Evolutionary conservation across 2,797 vertebrate genomes (phyloP), one percentile per base, ranked within the genome.

Genomic region (Tapera naevia): DNA sequence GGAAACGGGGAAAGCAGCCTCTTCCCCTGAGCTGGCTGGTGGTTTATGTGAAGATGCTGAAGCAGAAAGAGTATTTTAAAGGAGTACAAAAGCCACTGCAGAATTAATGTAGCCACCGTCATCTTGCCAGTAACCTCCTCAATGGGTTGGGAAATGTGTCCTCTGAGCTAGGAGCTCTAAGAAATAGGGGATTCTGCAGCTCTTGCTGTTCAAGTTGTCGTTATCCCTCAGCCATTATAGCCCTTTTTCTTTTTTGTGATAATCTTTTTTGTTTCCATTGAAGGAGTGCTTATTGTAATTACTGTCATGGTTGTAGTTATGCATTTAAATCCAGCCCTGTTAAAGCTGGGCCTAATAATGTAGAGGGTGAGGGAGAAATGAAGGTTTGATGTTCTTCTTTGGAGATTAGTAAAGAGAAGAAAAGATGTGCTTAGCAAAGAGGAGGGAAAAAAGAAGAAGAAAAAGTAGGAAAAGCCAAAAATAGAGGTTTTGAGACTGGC

Each of bases 71-170:
- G 32, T 11, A 28, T 91, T 75, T 74, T 39, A 51, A 73, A 91
- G 14, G 72, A 80, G 84, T 56, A 85, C 86, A 46, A 71, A 93
- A 88, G 73, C 89, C 92, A 84, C 95, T 92, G 72, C 92, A 91
- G 91, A 96, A 95, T 94, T 92, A 90, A 86, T 69, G 11, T 89
- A 93, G 95, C 97, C 96, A 89, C 93, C 39, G 5, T 94, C 53
- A 24, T 96, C 95, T 95, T 97, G 94, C 96, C 95, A 95, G 92
- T 85, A 86, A 91, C 80, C 93, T 94, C 61, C 87, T 97, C 17
- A 5, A 54, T 92, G 95, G 88, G 89, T 91, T 96, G 84, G 92
- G 85, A 96, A 95, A 92, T 17, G 1, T 72, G 78, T 95, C 83
- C 58, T 94, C 74, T 60, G 84, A 50, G 39, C 95, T 96, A 81